Percentiles rank a stretch among this genome's conserved stretches.
phyloP scores from a whole-genome alignment of 2,797 vertebrate genomes.

The Malacoraja senta region DNA sequence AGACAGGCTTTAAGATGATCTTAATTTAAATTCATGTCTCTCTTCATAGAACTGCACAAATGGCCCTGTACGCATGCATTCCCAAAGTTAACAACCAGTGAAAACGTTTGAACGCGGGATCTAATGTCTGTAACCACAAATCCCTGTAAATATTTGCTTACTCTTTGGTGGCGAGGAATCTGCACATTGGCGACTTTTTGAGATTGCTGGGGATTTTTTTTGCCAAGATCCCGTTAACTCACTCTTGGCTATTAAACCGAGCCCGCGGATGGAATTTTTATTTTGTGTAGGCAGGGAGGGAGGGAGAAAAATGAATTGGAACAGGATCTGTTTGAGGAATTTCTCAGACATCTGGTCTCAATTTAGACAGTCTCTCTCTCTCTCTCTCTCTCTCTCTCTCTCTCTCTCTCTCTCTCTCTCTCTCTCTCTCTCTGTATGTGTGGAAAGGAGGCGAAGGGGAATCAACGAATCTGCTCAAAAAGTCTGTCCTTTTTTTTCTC shows the following conservation, averaged over 20 bases:
- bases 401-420: background rate
- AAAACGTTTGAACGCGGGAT: background rate
- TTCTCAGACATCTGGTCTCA: constrained; percentile 9
- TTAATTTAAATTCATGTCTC: background rate
- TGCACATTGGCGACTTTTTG: background rate
- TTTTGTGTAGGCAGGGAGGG: background rate
- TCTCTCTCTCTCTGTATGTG: background rate
- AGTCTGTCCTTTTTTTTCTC: background rate
- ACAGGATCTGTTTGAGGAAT: background rate
- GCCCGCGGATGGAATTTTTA: background rate
- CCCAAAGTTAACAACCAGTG: background rate
- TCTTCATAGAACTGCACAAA: background rate
- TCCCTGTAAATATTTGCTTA: background rate
- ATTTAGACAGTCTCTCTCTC: background rate
- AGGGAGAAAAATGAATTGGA: background rate
- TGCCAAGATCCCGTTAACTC: background rate
- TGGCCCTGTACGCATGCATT: background rate
- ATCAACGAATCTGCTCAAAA: background rate
- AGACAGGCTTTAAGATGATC: too few relatives aligned
- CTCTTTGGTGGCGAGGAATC: background rate
- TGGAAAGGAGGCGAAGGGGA: background rate
- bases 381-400: background rate
- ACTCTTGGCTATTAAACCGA: background rate
- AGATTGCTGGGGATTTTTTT: background rate
- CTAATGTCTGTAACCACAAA: background rate